Base-by-base conservation (phyloP, 2,888 invertebrate species). In the Phanerotoma sp. region DNA sequence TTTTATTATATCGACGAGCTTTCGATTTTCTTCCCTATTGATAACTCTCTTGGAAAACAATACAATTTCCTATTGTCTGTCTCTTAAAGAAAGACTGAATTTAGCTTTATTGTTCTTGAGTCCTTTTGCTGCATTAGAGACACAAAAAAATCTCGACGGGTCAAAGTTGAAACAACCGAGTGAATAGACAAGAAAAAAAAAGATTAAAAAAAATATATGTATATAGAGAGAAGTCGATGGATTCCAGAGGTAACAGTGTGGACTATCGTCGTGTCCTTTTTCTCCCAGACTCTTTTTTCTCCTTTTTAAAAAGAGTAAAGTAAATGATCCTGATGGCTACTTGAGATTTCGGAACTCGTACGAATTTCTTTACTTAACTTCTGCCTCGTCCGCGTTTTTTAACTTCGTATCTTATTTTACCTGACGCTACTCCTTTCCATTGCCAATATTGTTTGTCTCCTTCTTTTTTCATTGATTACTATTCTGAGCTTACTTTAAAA, bases 361-460 rank as follows among this genome's bases (percentile, higher is more conserved):
- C 47, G 45, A 45, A 53, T 50, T 55, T 54, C 40, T 56, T 66
- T 68, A 63, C 70, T 70, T 69, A 72, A 71, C 68, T 72, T 71
- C 65, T 72, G 75, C 73, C 66, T 70, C 72, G 73, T 75, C 59
- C 67, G 73, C 73, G 71, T 73, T 74, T 75, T 72, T 74, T 70
- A 73, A 73, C 70, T 63, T 68, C 60, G 58, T 65, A 66, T 69
- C 66, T 64, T 65, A 57, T 61, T 51, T 51, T 54, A 46, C 58
- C 38, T 37, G 5, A 42, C 28, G 20, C 41, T 44, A 54, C 53
- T 61, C 59, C 58, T 38, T n/a, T n/a, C n/a, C n/a, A n/a, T n/a
- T n/a, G n/a, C n/a, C n/a, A n/a, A n/a, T n/a, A n/a, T n/a, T n/a
- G n/a, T n/a, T n/a, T n/a, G n/a, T n/a, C n/a, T n/a, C n/a, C n/a